phyloP scores from a whole-genome alignment of 1,140 invertebrate genomes.

The Tetranychus urticae region DNA sequence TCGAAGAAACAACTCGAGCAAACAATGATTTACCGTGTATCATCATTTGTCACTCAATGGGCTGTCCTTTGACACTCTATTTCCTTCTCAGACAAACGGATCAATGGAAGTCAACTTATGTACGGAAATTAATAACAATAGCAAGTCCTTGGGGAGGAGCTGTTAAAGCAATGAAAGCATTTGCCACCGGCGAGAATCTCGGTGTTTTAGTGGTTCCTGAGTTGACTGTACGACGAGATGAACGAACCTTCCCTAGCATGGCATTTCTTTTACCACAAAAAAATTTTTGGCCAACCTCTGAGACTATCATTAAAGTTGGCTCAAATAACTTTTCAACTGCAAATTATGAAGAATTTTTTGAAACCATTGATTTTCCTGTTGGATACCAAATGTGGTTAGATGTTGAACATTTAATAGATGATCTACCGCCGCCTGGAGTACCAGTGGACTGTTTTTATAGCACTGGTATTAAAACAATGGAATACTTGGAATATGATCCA shows the following conservation, averaged over 20 bases:
- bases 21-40: constrained; percentile 51
- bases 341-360: constrained; percentile 60
- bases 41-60: constrained; percentile 84
- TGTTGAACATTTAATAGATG: constrained; percentile 38
- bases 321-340: constrained; percentile 57
- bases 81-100: constrained; percentile 56
- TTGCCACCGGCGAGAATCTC: constrained; percentile 79
- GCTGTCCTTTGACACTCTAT: constrained; percentile 49
- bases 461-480: constrained; percentile 38
- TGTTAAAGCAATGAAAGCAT: constrained; percentile 75
- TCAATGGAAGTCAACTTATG: constrained; percentile 75
- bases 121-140: constrained; percentile 51
- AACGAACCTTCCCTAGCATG: constrained; percentile 74
- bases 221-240: constrained; percentile 49
- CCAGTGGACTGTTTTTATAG: constrained; percentile 75
- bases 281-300: constrained; percentile 58
- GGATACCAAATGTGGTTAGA: constrained; percentile 82
- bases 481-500: constrained; percentile 17
- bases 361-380: constrained; percentile 44
- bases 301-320: constrained; percentile 45
- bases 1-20: constrained; percentile 51
- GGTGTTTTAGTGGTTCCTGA: constrained; percentile 47
- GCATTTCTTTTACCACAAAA: constrained; percentile 74
- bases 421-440: constrained; percentile 55
- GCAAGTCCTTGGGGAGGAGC: constrained; percentile 76